Evolutionary conservation across 2,797 vertebrate genomes (phyloP), one percentile per base, ranked within the genome.

Genomic region (Neosalanx taihuensis): DNA sequence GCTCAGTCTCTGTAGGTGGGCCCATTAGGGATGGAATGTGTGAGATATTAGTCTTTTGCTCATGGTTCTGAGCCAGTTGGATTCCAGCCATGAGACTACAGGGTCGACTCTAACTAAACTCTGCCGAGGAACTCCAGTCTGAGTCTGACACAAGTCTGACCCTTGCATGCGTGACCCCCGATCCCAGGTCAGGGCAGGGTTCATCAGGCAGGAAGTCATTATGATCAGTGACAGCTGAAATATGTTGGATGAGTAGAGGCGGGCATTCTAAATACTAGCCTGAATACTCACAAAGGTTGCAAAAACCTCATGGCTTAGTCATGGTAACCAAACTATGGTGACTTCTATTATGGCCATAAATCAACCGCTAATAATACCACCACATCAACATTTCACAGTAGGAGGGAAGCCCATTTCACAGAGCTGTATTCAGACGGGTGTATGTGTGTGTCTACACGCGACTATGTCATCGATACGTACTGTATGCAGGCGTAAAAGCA

Each of bases 1-100:
- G 76, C 73, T 79, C 76, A 62, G 68, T 82, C 85, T 79, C 81
- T 83, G 82, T 89, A 82, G 87, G 85, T 89, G 86, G 87, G 84
- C 83, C 83, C 83, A 74, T 84, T 86, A 80, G 69, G 78, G 37
- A 74, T 77, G 86, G 81, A 88, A 90, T 87, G 86, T 80, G 76
- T 83, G 75, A 83, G 73, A 84, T 83, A 83, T 87, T 75, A 76
- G 79, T 70, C 51, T 72, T 75, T 78, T 76, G 76, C 81, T 83
- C 77, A 79, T 75, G 76, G 83, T 81, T 84, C 76, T 80, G 71
- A 66, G 69, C 60, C 72, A 30, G n/a, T 71, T 70, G 37, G 73
- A 37, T 51, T 31, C 5, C 63, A 79, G 74, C 70, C 72, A 62
- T 66, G 77, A 62, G 66, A 76, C 64, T 57, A 15, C 65, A 77